These are phyloP conservation scores for Callorhinus ursinus DNA, from an alignment of 2,113 vertebrate genomes.

Conservation along the genomic window DNA sequence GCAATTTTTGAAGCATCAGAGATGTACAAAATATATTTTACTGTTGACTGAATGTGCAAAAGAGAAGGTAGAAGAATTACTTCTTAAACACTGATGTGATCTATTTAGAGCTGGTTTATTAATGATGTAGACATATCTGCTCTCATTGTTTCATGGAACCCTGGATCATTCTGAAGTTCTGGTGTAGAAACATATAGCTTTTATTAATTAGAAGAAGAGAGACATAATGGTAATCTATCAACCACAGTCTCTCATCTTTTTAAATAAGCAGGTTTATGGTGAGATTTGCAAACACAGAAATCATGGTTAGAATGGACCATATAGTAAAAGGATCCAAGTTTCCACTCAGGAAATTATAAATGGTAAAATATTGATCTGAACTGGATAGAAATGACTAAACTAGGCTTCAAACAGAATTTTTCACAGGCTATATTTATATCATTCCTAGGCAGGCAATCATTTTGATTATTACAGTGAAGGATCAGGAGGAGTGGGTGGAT, in stretches of 20 bases:
- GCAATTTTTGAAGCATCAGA: not conserved
- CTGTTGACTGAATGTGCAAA: not conserved
- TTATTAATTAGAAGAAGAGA: not conserved
- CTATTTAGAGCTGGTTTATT: not conserved
- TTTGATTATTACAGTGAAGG: not conserved
- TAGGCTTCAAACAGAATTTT: not conserved
- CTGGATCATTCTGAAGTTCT: constrained; percentile 28
- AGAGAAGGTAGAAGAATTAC: not conserved
- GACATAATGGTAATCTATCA: not conserved
- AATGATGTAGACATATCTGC: not conserved
- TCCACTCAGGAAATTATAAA: not conserved
- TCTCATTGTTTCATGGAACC: not conserved
- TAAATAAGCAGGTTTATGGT: not conserved
- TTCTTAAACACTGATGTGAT: not conserved
- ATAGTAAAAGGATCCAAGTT: constrained; percentile 4
- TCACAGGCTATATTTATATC: not conserved
- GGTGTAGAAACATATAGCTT: not conserved
- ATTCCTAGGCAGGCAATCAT: not conserved
- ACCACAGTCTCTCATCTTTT: not conserved
- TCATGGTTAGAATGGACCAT: not conserved
- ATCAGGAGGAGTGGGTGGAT: not conserved
- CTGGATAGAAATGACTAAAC: not conserved
- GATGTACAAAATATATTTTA: not conserved
- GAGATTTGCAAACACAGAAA: constrained; percentile 22
- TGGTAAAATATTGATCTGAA: not conserved